phyloP scores from a whole-genome alignment of 1,140 invertebrate species.

The Streblospio benedicti region DNA sequence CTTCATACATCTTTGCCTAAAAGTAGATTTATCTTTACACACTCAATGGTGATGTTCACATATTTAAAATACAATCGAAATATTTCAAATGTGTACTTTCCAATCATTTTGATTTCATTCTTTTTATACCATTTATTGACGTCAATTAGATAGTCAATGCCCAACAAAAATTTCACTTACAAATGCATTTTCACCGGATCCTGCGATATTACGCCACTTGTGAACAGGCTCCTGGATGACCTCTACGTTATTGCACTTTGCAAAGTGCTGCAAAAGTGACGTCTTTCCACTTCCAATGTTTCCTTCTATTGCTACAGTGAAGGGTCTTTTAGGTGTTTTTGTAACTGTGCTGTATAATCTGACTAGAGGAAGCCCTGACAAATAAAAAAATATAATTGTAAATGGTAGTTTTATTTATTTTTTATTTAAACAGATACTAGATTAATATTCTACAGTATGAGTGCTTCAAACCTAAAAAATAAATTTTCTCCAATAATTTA shows the following conservation, averaged over 20 bases:
- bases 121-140: background rate
- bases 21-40: background rate
- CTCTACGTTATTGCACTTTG: conserved; percentile 31
- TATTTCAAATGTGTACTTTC: background rate
- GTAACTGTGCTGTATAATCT: too few relatives aligned
- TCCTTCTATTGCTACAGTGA: conserved; percentile 69
- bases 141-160: background rate
- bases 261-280: conserved; percentile 76
- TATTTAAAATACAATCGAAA: background rate
- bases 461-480: too few relatives aligned
- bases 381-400: too few relatives aligned
- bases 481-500: too few relatives aligned
- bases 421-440: too few relatives aligned
- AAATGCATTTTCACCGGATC: conserved; percentile 74
- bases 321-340: too few relatives aligned
- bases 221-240: conserved; percentile 41
- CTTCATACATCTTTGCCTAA: conserved; percentile 67
- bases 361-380: too few relatives aligned
- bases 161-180: conserved; percentile 26
- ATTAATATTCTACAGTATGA: too few relatives aligned
- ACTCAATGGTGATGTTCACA: background rate
- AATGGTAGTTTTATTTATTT: too few relatives aligned
- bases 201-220: conserved; percentile 71
- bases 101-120: background rate
- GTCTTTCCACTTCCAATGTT: conserved; percentile 91